A percentile compares a stretch with the other conserved stretches of the same genome.
These are phyloP conservation scores for Metaphire vulgaris DNA, from an alignment of 1,140 invertebrate genomes.

Conservation along the genomic window DNA sequence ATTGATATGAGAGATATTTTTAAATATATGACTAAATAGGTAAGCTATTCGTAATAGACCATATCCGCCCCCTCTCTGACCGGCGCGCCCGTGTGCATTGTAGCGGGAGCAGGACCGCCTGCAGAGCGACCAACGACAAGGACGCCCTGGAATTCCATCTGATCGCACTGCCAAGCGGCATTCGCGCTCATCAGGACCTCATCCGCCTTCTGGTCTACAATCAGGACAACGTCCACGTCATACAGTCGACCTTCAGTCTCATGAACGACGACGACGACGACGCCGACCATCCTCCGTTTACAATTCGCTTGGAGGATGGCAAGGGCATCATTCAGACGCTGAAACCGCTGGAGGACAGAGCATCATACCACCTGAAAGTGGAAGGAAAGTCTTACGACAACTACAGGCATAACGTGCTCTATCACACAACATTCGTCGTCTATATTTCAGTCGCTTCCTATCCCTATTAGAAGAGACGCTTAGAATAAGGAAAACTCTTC, in stretches of 20 bases:
- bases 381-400: not conserved
- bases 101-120: no score
- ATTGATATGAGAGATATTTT: no score
- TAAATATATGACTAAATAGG: no score
- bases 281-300: constrained; percentile 38
- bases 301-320: constrained; percentile 45
- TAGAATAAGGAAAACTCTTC: no score
- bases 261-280: constrained; percentile 40
- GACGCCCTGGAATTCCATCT: constrained; percentile 52
- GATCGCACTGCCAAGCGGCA: constrained; percentile 51
- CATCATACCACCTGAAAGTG: constrained; percentile 48
- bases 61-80: no score
- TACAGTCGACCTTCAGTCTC: constrained; percentile 46
- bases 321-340: constrained; percentile 49
- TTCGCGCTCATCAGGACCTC: constrained; percentile 50
- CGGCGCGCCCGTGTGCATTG: no score
- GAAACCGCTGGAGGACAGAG: constrained; percentile 39
- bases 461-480: not conserved
- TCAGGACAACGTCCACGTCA: constrained; percentile 43
- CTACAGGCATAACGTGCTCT: not conserved
- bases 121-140: constrained; percentile 45
- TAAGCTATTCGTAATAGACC: no score
- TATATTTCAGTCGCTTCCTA: not conserved
- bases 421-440: not conserved
- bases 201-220: constrained; percentile 52